Evolutionary conservation across 1,140 invertebrate genomes (phyloP).

Genomic region (Venustaconcha ellipsiformis): DNA sequence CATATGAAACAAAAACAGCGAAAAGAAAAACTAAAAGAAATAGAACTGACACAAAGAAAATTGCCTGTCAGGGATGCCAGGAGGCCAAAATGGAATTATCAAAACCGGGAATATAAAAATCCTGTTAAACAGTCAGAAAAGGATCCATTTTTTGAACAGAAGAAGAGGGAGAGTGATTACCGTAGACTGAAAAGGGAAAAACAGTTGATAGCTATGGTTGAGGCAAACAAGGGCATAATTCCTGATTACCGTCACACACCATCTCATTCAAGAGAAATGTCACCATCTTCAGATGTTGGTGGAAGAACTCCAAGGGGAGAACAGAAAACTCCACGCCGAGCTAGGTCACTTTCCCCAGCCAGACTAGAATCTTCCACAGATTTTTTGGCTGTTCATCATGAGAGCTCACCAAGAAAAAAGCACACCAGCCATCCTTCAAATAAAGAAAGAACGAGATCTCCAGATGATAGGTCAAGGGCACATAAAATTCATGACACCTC

Average conservation of each 20-base stretch:
- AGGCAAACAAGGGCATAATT: slow-evolving; percentile 57
- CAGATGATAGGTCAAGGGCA: neutral
- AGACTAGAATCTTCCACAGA: slow-evolving; percentile 5
- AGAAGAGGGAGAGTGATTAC: slow-evolving; percentile 45
- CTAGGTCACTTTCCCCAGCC: slow-evolving; percentile 45
- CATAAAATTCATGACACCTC: slow-evolving; percentile 19
- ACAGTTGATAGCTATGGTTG: slow-evolving; percentile 51
- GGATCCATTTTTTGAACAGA: slow-evolving; percentile 61
- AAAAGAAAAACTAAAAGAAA: slow-evolving; percentile 28
- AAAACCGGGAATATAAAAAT: slow-evolving; percentile 51
- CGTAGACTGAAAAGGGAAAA: slow-evolving; percentile 48
- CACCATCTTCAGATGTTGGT: slow-evolving; percentile 40
- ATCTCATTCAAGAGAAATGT: slow-evolving; percentile 27
- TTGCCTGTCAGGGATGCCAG: slow-evolving; percentile 29
- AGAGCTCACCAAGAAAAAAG: slow-evolving; percentile 2
- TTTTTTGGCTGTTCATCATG: slow-evolving; percentile 1
- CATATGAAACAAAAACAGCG: neutral
- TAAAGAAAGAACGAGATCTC: neutral
- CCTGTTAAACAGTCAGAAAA: slow-evolving; percentile 61
- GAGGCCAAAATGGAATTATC: slow-evolving; percentile 56
- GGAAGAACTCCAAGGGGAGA: slow-evolving; percentile 35
- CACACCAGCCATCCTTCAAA: neutral
- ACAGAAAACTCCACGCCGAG: slow-evolving; percentile 24
- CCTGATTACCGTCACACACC: slow-evolving; percentile 41
- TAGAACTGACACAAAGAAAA: slow-evolving; percentile 34